Base-by-base conservation (phyloP, 2,113 vertebrate genomes). In the Cottus gobio region DNA sequence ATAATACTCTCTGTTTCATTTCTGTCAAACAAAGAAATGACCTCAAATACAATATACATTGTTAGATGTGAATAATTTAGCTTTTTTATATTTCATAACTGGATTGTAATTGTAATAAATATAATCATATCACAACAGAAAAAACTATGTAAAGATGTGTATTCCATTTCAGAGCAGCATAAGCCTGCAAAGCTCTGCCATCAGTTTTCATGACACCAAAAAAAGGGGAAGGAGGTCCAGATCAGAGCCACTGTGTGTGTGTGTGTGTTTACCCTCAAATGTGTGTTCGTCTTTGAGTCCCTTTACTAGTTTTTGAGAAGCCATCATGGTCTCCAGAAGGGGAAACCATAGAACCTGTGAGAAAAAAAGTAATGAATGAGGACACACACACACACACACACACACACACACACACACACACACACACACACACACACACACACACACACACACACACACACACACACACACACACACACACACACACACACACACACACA, bases 311-410 rank as follows among this genome's bases (percentile, higher is more conserved):
- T 96, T 99, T 93, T 98, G 97, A 34, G 97, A 96, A 13, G 95
- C 96, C 97, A 99, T 99, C 97, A 99, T 96, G 7, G 96, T 95
- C 85, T 99, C 97, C 76, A 99, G 84, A 15, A 99, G 92, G 0
- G 97, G 97, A 93, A 99, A 99, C 98, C 98, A 99, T 5, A 99
- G 94, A 1, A 92, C 95, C 98, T 99, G 48, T 22, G n/a, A 75
- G 11, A 60, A 3, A 15, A 11, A 20, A 16, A 70, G 76, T 0
- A 20, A 26, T 58, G 0, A 34, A 56, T 71, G 46, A 79, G 46
- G 11, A 46, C 15, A 50, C 18, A 50, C 20, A 50, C 48, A 50
- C 48, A 50, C 20, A 50, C 48, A 50, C 20, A 50, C 48, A 7
- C 48, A 22, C 48, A 22, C 48, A 22, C 48, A 22, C 46, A 39